Evolutionary conservation across 1,140 invertebrate species (phyloP), one percentile per base, ranked within the genome.

Genomic region (Ridgeia piscesae): DNA sequence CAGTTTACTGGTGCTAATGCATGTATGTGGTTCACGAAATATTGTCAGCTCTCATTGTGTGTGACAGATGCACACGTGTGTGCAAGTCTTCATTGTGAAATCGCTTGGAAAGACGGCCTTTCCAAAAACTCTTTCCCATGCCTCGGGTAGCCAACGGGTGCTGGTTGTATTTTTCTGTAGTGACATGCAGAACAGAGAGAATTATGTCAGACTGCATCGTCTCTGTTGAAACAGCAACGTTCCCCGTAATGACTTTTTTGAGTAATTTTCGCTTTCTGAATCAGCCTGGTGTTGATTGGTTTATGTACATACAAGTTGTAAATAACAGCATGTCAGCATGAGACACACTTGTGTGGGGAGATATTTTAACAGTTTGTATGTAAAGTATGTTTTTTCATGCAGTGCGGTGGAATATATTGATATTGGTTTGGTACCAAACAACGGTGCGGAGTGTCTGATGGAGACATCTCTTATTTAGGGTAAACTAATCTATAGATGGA

Each of bases 291-390:
- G 58, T 77, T 77, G 58, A 77, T 77, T 77, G 11, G 0, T 77
- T 77, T 77, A 77, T 77, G 58, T 77, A 77, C 58, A 77, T 77
- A 77, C 58, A 77, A 77, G 58, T 77, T 77, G 58, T 77, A 77
- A 77, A 77, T 77, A 77, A 77, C 58, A 77, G 58, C 58, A 77
- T 77, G 58, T 77, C 14, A 17, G 58, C 58, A 77, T 77, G 58
- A 77, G 27, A 77, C 58, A 77, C 11, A 77, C 58, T 77, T 27
- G 58, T 77, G 11, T 77, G 58, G 58, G 27, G 58, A 77, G 58
- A 77, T 77, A 21, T 77, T 77, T 77, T 77, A 77, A 0, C 58
- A 17, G 17, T 8, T 77, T 77, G 8, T 77, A 77, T 77, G 58
- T 77, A 77, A 14, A 21, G 48, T 50, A 50, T 50, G 48, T 50